Percentiles rank a stretch among this genome's conserved stretches.
phyloP scores from a whole-genome alignment of 2,888 invertebrate genomes.

The Agrilus biguttatus region DNA sequence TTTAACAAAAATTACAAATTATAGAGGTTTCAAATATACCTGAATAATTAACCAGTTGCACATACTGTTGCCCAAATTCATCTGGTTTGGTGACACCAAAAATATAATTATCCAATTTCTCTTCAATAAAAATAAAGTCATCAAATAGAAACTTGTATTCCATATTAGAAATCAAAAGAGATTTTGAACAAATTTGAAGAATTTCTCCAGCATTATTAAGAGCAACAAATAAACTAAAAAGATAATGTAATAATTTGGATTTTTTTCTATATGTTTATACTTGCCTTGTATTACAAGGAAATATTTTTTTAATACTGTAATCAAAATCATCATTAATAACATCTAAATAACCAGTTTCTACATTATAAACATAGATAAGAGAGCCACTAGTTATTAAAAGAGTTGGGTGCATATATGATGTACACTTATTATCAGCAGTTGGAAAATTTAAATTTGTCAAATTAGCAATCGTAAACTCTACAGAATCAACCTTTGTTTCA shows the following conservation, averaged over 20 bases:
- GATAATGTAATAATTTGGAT: neutral
- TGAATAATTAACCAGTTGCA: constrained; percentile 9
- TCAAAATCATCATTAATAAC: constrained; percentile 1
- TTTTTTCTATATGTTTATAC: neutral
- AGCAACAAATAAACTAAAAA: constrained; percentile 12
- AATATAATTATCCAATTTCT: constrained; percentile 4
- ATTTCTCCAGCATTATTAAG: constrained; percentile 14
- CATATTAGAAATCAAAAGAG: constrained; percentile 10
- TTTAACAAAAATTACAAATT: too few species aligned
- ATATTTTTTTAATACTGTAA: constrained; percentile 4
- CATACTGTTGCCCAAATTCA: constrained; percentile 4
- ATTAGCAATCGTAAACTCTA: too few species aligned
- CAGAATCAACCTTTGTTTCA: too few species aligned
- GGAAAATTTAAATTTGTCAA: too few species aligned
- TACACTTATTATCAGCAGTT: too few species aligned
- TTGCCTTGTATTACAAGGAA: constrained; percentile 8
- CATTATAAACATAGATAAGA: constrained; percentile 3
- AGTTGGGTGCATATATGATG: too few species aligned
- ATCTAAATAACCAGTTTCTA: constrained; percentile 2
- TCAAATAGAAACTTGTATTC: constrained; percentile 10
- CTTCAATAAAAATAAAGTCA: constrained; percentile 15
- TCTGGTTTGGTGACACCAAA: constrained; percentile 7
- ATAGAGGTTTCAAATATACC: constrained; percentile 2
- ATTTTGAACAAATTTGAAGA: constrained; percentile 14
- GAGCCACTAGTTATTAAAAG: constrained; percentile 2